Evolutionary conservation across 2,797 vertebrate species (phyloP).

Genomic region (Pangasius macronema): DNA sequence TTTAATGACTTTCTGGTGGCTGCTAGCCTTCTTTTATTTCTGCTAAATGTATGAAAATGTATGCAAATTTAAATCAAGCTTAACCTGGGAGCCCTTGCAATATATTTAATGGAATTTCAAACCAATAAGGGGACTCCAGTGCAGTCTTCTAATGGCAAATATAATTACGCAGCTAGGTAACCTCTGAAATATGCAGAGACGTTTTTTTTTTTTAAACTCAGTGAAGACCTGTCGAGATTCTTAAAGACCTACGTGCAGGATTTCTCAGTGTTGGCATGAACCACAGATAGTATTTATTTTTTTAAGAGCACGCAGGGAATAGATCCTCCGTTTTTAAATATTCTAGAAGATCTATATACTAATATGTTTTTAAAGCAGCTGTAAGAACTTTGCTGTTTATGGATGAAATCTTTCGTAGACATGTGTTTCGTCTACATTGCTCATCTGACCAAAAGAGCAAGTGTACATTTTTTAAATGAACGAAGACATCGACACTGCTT

Average conservation of each 20-base stretch:
- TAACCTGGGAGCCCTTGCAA: slow-evolving; percentile 91
- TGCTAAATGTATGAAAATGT: slow-evolving; percentile 99
- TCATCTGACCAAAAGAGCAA: background rate
- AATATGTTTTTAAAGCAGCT: background rate
- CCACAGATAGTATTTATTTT: background rate
- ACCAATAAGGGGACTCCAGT: slow-evolving; percentile 87
- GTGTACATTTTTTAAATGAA: background rate
- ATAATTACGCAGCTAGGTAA: slow-evolving; percentile 84
- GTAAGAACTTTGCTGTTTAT: background rate
- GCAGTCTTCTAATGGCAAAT: slow-evolving; percentile 86
- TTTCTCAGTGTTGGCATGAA: slow-evolving; percentile 48
- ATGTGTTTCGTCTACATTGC: background rate
- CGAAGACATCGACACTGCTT: background rate
- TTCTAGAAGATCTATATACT: too few species aligned
- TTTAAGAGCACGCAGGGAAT: background rate
- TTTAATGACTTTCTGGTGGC: slow-evolving; percentile 94
- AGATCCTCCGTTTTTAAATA: background rate
- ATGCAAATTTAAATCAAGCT: slow-evolving; percentile 99
- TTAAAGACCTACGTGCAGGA: slow-evolving; percentile 60
- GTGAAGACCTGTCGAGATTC: slow-evolving; percentile 67
- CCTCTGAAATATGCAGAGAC: slow-evolving; percentile 78
- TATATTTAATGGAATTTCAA: slow-evolving; percentile 98
- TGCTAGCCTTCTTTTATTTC: slow-evolving; percentile 97
- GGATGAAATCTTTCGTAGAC: background rate
- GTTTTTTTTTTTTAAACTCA: slow-evolving; percentile 65